phyloP scores from a whole-genome alignment of 2,888 invertebrate species.

The Ectobius pallidus region DNA sequence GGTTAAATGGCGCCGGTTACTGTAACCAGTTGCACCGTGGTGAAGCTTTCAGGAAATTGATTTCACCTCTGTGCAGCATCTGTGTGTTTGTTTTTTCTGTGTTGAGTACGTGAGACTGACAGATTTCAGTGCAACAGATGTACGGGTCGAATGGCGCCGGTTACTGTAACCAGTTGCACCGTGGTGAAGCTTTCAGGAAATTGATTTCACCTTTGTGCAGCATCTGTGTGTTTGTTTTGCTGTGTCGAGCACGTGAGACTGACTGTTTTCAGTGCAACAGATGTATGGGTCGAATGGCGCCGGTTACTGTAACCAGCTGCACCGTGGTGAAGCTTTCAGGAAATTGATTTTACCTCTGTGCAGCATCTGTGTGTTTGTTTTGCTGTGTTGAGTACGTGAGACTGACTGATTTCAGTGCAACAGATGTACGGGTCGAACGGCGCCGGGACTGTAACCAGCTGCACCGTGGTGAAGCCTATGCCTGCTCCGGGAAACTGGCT shows the following conservation, averaged over 20 bases:
- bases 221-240: no score
- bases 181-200: conserved; percentile 74
- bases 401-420: conserved; percentile 68
- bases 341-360: conserved; percentile 97
- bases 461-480: conserved; percentile 53
- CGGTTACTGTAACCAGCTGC: conserved; percentile 63
- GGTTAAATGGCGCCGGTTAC: conserved; percentile 64
- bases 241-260: conserved; percentile 50
- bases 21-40: conserved; percentile 61
- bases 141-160: conserved; percentile 71
- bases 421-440: conserved; percentile 77
- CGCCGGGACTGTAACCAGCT: conserved; percentile 64
- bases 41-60: conserved; percentile 84
- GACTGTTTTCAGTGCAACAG: conserved; percentile 72
- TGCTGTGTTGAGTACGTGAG: conserved; percentile 48
- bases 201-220: conserved; percentile 96
- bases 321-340: conserved; percentile 66
- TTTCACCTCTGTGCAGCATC: no score
- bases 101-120: conserved; percentile 53
- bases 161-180: conserved; percentile 63
- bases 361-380: no score
- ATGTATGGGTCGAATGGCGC: conserved; percentile 74
- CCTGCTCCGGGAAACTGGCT: conserved; percentile 87
- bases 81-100: no score
- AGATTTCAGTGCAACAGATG: conserved; percentile 75